These are phyloP conservation scores for Ichneumon xanthorius DNA, from an alignment of 2,888 invertebrate species.

Conservation along the genomic window DNA sequence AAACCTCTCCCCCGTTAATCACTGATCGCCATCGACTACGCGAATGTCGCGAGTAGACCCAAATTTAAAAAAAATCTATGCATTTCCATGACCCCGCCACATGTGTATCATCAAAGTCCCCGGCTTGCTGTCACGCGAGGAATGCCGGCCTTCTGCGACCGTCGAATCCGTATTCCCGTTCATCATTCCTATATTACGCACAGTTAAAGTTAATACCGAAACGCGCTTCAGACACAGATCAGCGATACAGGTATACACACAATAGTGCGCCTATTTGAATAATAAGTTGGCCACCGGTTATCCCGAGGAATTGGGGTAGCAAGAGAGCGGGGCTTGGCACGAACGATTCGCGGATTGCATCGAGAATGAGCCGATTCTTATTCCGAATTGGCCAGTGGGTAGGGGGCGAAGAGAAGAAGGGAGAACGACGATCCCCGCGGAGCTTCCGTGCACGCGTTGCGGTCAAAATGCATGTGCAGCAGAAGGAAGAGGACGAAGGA, in stretches of 20 bases:
- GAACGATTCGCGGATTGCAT: constrained; percentile 69
- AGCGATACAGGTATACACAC: not conserved
- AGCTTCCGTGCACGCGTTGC: constrained; percentile 60
- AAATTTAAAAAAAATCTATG: not conserved
- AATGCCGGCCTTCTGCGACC: constrained; percentile 20
- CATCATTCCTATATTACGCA: constrained; percentile 19
- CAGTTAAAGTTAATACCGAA: not conserved
- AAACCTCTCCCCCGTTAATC: constrained; percentile 15
- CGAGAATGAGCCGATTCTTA: constrained; percentile 72
- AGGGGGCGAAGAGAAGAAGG: constrained; percentile 13
- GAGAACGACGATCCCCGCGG: constrained; percentile 37
- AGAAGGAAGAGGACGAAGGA: constrained; percentile 15
- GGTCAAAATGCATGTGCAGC: constrained; percentile 43
- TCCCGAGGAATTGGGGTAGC: constrained; percentile 44
- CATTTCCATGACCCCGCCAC: not conserved
- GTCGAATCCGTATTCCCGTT: constrained; percentile 5
- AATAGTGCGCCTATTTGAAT: constrained; percentile 55
- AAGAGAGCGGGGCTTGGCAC: constrained; percentile 27
- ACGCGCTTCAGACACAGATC: not conserved
- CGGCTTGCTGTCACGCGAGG: not conserved
- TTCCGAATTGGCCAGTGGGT: constrained; percentile 71
- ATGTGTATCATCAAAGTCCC: not conserved
- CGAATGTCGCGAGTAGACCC: not conserved
- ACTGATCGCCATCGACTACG: not conserved
- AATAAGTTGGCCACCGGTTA: constrained; percentile 67